Percentiles rank a stretch among this genome's conserved stretches.
Evolutionary conservation across 2,797 vertebrate genomes (phyloP).

Genomic region (Trematomus bernacchii): DNA sequence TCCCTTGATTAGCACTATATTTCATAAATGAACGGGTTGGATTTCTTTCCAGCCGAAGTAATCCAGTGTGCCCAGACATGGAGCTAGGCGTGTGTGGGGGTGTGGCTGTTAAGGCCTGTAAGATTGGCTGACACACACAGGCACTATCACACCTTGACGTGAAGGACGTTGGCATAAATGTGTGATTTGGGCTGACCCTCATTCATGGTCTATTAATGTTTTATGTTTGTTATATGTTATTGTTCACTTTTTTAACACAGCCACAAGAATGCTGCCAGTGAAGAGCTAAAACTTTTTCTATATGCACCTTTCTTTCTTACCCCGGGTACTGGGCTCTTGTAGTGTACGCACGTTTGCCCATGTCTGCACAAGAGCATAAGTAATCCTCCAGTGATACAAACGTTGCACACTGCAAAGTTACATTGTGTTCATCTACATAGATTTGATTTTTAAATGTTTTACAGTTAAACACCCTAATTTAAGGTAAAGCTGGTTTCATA

Average conservation of each 20-base stretch:
- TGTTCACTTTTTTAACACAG: constrained; percentile 33
- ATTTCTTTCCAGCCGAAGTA: constrained; percentile 1
- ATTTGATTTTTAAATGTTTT: neutral
- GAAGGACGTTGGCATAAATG: constrained; percentile 31
- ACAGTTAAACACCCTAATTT: neutral
- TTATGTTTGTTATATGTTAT: constrained; percentile 10
- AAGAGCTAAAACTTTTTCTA: constrained; percentile 66
- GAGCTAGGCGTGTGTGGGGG: constrained; percentile 8
- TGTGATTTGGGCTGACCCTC: constrained; percentile 45
- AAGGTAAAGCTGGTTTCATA: no score
- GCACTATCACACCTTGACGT: constrained; percentile 19
- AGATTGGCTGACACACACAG: constrained; percentile 31
- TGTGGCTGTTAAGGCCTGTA: constrained; percentile 29
- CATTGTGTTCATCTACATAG: neutral
- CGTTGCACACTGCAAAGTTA: neutral
- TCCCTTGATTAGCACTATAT: constrained; percentile 14
- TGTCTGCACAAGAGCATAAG: neutral
- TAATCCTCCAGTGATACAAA: neutral
- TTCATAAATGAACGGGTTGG: constrained; percentile 18
- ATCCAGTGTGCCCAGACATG: constrained; percentile 10
- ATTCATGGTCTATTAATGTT: constrained; percentile 34
- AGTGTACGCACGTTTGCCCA: constrained; percentile 4
- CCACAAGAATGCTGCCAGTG: constrained; percentile 25
- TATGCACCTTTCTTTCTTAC: constrained; percentile 37
- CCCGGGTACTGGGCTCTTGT: constrained; percentile 42